Evolutionary conservation across 2,888 invertebrate genomes (phyloP).

Genomic region (Drosophila kuntzei): DNA sequence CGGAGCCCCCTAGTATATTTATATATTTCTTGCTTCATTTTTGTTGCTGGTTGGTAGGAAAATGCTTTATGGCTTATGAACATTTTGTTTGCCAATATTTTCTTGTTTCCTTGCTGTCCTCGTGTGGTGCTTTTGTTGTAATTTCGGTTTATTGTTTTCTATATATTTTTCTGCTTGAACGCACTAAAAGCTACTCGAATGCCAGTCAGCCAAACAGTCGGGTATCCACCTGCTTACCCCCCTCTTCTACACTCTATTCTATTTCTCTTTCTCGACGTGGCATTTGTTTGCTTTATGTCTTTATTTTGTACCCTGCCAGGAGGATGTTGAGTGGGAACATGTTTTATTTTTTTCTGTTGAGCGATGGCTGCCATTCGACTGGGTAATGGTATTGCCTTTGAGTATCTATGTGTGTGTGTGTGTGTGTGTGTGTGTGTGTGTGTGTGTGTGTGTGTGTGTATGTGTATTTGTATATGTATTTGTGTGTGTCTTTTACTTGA

Average conservation of each 20-base stretch:
- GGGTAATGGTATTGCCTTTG: conserved; percentile 47
- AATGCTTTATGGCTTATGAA: conserved; percentile 74
- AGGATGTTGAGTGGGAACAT: conserved; percentile 31
- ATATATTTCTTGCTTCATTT: conserved; percentile 6
- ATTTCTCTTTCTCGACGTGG: conserved; percentile 33
- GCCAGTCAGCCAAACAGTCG: conserved; percentile 64
- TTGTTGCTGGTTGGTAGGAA: conserved; percentile 29
- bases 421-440: conserved; percentile 10
- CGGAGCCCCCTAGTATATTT: no score
- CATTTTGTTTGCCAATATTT: conserved; percentile 76
- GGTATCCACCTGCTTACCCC: conserved; percentile 13
- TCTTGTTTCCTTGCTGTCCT: conserved; percentile 20
- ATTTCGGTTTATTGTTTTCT: conserved; percentile 80
- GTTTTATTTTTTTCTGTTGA: conserved; percentile 62
- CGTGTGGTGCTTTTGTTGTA: conserved; percentile 54
- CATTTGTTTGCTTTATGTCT: conserved; percentile 81
- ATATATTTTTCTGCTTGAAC: conserved; percentile 81
- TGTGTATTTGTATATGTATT: conserved; percentile 24
- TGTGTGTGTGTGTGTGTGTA: conserved; percentile 6
- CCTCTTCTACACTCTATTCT: background rate
- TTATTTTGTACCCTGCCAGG: conserved; percentile 65
- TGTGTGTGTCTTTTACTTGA: conserved; percentile 53
- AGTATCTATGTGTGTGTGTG: conserved; percentile 7
- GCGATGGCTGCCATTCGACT: conserved; percentile 65
- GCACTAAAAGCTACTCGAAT: conserved; percentile 78